Base-by-base conservation (phyloP, 2,113 vertebrate genomes). In the Cebidichthys violaceus region DNA sequence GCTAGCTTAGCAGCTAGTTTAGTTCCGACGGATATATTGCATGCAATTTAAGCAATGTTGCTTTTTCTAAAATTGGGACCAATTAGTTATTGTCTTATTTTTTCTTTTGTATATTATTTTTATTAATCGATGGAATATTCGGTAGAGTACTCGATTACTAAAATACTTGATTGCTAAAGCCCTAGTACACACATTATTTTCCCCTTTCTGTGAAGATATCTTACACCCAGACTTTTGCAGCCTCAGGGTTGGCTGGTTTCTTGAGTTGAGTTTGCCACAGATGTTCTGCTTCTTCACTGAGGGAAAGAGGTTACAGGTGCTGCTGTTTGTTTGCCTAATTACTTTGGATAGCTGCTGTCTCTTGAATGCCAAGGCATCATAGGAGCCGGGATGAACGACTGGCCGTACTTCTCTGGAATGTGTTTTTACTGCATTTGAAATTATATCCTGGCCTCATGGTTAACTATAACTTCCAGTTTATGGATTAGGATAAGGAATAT, bases 261-360 rank as follows among this genome's bases (percentile, higher is more conserved):
- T 70, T 59, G n/a, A 17, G 35, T 73, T 75, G 70, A 13, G 15
- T 75, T 76, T 80, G 17, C 33, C 66, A 61, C 84, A 86, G 86
- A 88, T 85, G 79, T 83, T 89, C 37, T 78, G 54, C 35, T 82
- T 77, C 71, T 66, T 85, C 71, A 70, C 60, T 14, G 66, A 39
- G 59, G 45, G 78, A 75, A 86, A 79, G 17, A 81, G 73, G 68
- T 84, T 79, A 78, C 84, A 84, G 89, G 85, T 91, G 79, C 60
- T 76, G 84, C 70, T 87, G 75, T 89, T 84, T 33, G 39, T 69
- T 45, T 67, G 79, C 67, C 70, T 84, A 82, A 85, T 86, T 89
- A 90, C 61, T 13, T 43, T 43, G 65, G 66, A 76, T 77, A 64
- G 73, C 80, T 81, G 55, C 47, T 68, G 67, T 73, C 68, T 75